Conservation (phyloP, 2,797 vertebrate genomes). For the Chelonia mydas region DNA sequence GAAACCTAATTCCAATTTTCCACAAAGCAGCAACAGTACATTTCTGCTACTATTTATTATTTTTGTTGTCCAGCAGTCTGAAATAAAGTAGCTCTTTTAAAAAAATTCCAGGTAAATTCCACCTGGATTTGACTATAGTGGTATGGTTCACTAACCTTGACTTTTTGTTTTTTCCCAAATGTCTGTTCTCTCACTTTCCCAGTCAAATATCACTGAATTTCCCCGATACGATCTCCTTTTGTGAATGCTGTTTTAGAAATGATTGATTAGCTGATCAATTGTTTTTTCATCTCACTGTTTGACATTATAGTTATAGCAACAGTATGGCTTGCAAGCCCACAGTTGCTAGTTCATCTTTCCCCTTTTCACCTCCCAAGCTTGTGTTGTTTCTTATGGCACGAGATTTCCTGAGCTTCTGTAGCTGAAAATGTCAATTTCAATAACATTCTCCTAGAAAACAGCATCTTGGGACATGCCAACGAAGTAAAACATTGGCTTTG, state of each 20-base stretch:
- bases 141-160: neutral
- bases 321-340: neutral
- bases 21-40: neutral
- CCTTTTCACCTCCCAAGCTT: neutral
- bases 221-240: conserved; percentile 18
- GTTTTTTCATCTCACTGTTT: conserved; percentile 27
- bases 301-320: conserved; percentile 28
- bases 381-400: neutral
- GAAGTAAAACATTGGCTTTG: neutral
- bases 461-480: neutral
- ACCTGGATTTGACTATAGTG: conserved; percentile 24
- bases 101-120: conserved; percentile 33
- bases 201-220: conserved; percentile 48
- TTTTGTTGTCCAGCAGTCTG: conserved; percentile 14
- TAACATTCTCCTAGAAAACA: neutral
- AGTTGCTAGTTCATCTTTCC: neutral
- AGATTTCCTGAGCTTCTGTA: neutral
- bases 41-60: conserved; percentile 6
- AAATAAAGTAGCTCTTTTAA: neutral
- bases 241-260: conserved; percentile 15
- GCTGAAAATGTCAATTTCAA: neutral
- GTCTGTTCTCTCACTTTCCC: conserved; percentile 60
- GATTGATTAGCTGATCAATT: conserved; percentile 9
- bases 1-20: neutral
- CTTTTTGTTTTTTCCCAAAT: conserved; percentile 24